A percentile compares a stretch with the other conserved stretches of the same genome.
Conservation (phyloP, 2,113 vertebrate genomes). For the Oncorhynchus keta region DNA sequence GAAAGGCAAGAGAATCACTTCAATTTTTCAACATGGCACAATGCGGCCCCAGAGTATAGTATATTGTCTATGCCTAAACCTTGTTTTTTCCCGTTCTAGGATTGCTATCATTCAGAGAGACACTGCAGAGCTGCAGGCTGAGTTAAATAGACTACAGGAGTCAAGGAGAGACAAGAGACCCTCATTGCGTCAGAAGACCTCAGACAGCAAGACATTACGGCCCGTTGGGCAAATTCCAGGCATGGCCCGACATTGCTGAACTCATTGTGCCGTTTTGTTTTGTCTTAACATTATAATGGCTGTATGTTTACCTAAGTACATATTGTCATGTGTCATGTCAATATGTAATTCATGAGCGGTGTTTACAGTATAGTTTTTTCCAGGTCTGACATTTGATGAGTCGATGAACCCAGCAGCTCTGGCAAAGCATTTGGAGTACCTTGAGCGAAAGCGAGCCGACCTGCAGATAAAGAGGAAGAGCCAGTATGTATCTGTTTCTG, state of each 20-base stretch:
- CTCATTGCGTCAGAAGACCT: conserved; percentile 20
- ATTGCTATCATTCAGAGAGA: conserved; percentile 68
- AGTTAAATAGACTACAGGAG: conserved; percentile 35
- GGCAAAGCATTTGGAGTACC: conserved; percentile 53
- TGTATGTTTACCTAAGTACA: not conserved
- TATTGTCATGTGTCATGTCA: not conserved
- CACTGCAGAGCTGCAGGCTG: conserved; percentile 63
- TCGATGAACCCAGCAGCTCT: conserved; percentile 62
- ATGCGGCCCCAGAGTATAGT: not conserved
- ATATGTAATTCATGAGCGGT: not conserved
- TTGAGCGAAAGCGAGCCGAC: conserved; percentile 51
- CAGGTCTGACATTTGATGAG: conserved; percentile 68
- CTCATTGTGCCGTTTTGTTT: not conserved
- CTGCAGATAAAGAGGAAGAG: conserved; percentile 50
- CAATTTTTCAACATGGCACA: not conserved
- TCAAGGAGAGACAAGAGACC: conserved; percentile 15
- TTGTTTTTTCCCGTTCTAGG: conserved; percentile 45
- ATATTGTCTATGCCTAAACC: not conserved
- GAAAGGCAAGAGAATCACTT: conserved; percentile 62
- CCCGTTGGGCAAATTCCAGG: conserved; percentile 10
- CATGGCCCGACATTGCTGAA: not conserved
- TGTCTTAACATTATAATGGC: not conserved
- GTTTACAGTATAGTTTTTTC: not conserved
- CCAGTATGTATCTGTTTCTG: conserved; percentile 63
- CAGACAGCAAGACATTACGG: not conserved